These are phyloP conservation scores for Agonopterix heracliana DNA, from an alignment of 2,888 invertebrate genomes.

Conservation along the genomic window DNA sequence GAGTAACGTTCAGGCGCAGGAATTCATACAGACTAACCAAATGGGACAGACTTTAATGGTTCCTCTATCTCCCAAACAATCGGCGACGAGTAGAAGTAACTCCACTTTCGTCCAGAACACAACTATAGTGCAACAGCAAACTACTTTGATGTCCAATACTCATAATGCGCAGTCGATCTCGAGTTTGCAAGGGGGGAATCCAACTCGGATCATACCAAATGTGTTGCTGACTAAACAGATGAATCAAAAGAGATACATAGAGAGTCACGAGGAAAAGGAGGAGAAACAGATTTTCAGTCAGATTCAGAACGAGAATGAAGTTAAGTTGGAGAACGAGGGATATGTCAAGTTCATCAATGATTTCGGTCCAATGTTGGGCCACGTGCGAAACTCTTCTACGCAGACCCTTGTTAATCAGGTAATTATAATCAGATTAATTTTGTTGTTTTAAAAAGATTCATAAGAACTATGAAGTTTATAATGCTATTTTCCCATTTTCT, in stretches of 20 bases:
- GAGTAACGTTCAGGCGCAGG: constrained; percentile 79
- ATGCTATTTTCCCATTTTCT: too few relatives aligned
- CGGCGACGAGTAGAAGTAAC: constrained; percentile 76
- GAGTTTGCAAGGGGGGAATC: constrained; percentile 41
- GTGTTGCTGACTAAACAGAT: constrained; percentile 62
- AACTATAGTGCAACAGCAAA: constrained; percentile 89
- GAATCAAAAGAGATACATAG: constrained; percentile 34
- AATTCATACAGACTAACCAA: constrained; percentile 82
- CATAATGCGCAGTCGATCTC: constrained; percentile 55
- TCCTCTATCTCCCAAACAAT: constrained; percentile 79
- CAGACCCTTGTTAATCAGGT: constrained; percentile 77
- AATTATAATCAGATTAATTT: too few relatives aligned
- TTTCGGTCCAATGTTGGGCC: constrained; percentile 21
- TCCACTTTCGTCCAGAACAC: constrained; percentile 90
- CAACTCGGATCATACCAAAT: constrained; percentile 76
- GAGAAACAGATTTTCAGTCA: constrained; percentile 12
- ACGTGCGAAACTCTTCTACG: constrained; percentile 81
- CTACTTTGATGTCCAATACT: constrained; percentile 84
- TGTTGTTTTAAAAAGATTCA: too few relatives aligned
- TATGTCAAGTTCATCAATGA: constrained; percentile 40
- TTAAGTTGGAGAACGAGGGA: constrained; percentile 27
- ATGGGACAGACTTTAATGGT: constrained; percentile 84
- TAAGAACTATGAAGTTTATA: too few relatives aligned
- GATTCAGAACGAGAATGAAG: constrained; percentile 15
- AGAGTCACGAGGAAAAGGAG: constrained; percentile 19